Evolutionary conservation across 2,888 invertebrate genomes (phyloP), one percentile per base, ranked within the genome.

Genomic region (Boloria selene): DNA sequence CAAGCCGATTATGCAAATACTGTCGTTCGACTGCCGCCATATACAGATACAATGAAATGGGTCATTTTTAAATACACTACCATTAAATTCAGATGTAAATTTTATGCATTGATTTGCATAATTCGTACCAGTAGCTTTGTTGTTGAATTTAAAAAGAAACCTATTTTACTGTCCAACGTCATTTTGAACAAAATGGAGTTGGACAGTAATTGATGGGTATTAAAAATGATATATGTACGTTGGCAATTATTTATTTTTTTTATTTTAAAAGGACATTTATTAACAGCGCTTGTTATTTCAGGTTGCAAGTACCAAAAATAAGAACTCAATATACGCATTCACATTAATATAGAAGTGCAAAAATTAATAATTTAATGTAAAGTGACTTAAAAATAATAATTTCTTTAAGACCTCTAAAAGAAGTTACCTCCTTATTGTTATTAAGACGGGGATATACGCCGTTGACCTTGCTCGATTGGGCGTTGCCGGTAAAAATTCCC

Each of bases 1-100:
- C 73, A 77, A 76, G 79, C 82, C 85, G 85, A 86, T 87, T 89
- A 88, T 88, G 89, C 85, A 85, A 88, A 88, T 88, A 84, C 80
- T 80, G 77, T 79, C 58, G 53, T 52, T 63, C 55, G 26, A 63
- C 62, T 55, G 47, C 51, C 61, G 51, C 70, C 59, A 65, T 74
- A 64, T 70, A 71, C 52, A 73, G 73, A 61, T 61, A 72, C 75
- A 73, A 73, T 75, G 68, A 70, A 68, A 68, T 67, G 72, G 70
- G 70, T 73, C 73, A 70, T 71, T 70, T 74, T 74, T 72, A 70
- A 73, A 68, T 58, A 63, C 68, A 58, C 63, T 65, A 68, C 55
- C 65, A 60, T 69, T 59, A 68, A 68, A 65, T 71, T 66, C 68
- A 61, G 51, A 72, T 67, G 69, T 64, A 65, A 68, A 70, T 70